Evolutionary conservation across 2,113 vertebrate genomes (phyloP), one percentile per base, ranked within the genome.

Genomic region (Tragelaphus strepsiceros): DNA sequence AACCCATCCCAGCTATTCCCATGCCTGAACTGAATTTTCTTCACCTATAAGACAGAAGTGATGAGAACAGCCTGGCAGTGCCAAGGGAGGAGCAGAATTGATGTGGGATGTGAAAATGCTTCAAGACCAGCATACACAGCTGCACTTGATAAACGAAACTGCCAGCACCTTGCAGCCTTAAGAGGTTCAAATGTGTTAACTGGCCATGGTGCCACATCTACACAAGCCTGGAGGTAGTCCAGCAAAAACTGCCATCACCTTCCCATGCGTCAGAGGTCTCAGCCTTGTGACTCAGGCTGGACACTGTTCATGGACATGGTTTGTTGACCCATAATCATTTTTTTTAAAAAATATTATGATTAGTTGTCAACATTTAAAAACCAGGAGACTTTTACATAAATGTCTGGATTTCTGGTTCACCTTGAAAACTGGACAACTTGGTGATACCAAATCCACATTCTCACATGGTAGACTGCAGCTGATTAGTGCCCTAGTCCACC

Each of bases 311-410:
- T 56, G 14, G 26, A 51, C 43, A 19, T 54, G 82, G 89, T 90
- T 78, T 84, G 39, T 82, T 92, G 88, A 32, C 26, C 32, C 84
- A 92, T 53, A 64, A 56, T 19, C 82, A 80, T 39, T 59, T 90
- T 58, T 91, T 91, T 0, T 6, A 81, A 93, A 71, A 62, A 58
- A 39, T 46, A 77, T 35, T 46, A 77, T 35, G 46, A 92, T 90
- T 74, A 51, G 39, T 74, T 64, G 46, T 84, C 56, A 97, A 84
- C 43, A 94, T 80, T 81, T 71, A 77, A 78, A 96, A 95, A 22
- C 46, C 71, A 89, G 24, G 59, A 90, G 67, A 67, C 81, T 94
- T 95, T 84, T 93, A 59, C 53, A 87, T 35, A 24, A 46, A 93
- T 30, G 80, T 83, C 92, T 94, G 3, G 64, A 67, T 96, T 82